Conservation (phyloP, 30 jellyfish, hydroid and myxozoan genomes). For the Hydractinia echinata region DNA sequence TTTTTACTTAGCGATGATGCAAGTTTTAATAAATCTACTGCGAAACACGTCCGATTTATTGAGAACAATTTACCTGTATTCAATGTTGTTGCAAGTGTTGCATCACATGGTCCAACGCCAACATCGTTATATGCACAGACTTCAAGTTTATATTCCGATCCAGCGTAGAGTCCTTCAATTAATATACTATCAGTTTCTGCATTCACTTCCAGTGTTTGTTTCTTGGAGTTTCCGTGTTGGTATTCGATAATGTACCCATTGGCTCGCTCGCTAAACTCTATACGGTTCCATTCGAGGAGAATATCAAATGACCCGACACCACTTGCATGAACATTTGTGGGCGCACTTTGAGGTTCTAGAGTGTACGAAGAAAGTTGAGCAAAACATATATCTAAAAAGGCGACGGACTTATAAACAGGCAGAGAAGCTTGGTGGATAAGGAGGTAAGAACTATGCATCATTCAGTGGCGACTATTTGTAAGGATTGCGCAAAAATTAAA, state of each 20-base stretch:
- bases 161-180: slow-evolving; percentile 44
- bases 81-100: slow-evolving; percentile 40
- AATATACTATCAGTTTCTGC: slow-evolving; percentile 11
- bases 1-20: too few relatives aligned
- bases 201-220: not conserved
- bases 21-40: too few relatives aligned
- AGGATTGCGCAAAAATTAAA: too few relatives aligned
- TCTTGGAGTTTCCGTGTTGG: not conserved
- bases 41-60: not conserved
- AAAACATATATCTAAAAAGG: too few relatives aligned
- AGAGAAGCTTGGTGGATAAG: too few relatives aligned
- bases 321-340: slow-evolving; percentile 27
- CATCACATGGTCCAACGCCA: slow-evolving; percentile 70
- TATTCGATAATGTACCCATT: slow-evolving; percentile 44
- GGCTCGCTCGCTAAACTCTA: slow-evolving; percentile 65
- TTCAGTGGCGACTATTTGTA: too few relatives aligned
- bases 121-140: slow-evolving; percentile 67
- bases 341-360: slow-evolving; percentile 64
- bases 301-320: slow-evolving; percentile 35
- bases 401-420: too few relatives aligned
- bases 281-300: slow-evolving; percentile 50
- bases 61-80: slow-evolving; percentile 41
- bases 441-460: too few relatives aligned
- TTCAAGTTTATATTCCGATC: slow-evolving; percentile 39
- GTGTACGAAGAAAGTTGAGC: not conserved